Evolutionary conservation across 2,797 vertebrate species (phyloP).

Genomic region (Carcharodon carcharias): DNA sequence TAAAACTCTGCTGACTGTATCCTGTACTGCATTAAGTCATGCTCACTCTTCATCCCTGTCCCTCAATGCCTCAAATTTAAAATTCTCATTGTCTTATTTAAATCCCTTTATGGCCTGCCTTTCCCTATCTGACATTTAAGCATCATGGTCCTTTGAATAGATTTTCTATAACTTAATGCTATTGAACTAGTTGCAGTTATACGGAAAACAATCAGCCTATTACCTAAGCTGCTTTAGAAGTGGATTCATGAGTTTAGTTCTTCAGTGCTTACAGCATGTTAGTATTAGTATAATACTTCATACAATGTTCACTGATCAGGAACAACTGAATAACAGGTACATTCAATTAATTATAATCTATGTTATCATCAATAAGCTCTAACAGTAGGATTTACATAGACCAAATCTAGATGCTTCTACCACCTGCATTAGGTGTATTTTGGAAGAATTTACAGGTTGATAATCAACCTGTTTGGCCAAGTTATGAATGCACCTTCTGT

Average conservation of each 20-base stretch:
- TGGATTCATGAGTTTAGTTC: background rate
- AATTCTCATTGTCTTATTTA: background rate
- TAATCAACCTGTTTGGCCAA: too few relatives aligned
- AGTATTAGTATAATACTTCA: background rate
- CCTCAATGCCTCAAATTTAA: background rate
- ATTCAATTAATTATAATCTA: background rate
- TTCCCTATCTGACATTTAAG: background rate
- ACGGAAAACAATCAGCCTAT: background rate
- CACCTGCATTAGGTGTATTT: too few relatives aligned
- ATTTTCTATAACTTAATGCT: background rate
- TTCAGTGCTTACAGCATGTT: background rate
- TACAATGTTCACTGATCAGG: background rate
- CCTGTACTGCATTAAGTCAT: background rate
- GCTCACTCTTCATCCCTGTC: background rate
- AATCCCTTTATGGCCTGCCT: background rate
- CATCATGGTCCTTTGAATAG: background rate
- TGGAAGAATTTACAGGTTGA: too few relatives aligned
- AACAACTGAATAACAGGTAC: background rate
- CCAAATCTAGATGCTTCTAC: background rate
- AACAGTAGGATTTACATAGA: background rate
- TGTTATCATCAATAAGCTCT: background rate
- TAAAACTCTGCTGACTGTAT: too few relatives aligned
- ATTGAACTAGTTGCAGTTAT: background rate
- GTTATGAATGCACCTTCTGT: too few relatives aligned
- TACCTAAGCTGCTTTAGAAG: background rate